These are phyloP conservation scores for Chaunax sp. DNA, from an alignment of 2,797 vertebrate species.

Conservation along the genomic window DNA sequence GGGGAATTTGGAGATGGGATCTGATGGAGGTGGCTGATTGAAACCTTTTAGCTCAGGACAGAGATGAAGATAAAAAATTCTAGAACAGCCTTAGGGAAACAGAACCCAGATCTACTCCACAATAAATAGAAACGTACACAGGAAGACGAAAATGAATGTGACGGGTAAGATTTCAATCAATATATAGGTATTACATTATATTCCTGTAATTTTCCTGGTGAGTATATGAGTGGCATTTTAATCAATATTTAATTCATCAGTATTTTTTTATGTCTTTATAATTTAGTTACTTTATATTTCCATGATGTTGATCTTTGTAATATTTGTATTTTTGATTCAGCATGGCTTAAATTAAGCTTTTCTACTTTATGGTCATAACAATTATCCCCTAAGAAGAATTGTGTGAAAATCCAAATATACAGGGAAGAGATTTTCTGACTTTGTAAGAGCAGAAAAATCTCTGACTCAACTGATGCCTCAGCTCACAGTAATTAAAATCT, in stretches of 20 bases:
- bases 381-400: neutral
- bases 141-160: constrained; percentile 10
- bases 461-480: neutral
- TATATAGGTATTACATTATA: constrained; percentile 17
- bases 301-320: no score
- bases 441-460: neutral
- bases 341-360: neutral
- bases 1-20: constrained; percentile 56
- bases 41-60: constrained; percentile 46
- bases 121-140: constrained; percentile 21
- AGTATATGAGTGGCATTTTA: neutral
- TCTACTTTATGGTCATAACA: neutral
- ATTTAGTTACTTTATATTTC: constrained; percentile 1
- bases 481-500: neutral
- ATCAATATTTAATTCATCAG: neutral
- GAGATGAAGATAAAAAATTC: constrained; percentile 46
- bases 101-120: neutral
- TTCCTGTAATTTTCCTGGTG: constrained; percentile 6
- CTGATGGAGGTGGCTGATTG: constrained; percentile 26
- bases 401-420: neutral
- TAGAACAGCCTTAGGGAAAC: constrained; percentile 24
- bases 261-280: constrained; percentile 5
- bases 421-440: neutral
- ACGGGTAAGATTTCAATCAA: constrained; percentile 37
- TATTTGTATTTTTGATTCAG: no score